Evolutionary conservation across 1,140 invertebrate genomes (phyloP).

Genomic region (Dendroctonus valens): DNA sequence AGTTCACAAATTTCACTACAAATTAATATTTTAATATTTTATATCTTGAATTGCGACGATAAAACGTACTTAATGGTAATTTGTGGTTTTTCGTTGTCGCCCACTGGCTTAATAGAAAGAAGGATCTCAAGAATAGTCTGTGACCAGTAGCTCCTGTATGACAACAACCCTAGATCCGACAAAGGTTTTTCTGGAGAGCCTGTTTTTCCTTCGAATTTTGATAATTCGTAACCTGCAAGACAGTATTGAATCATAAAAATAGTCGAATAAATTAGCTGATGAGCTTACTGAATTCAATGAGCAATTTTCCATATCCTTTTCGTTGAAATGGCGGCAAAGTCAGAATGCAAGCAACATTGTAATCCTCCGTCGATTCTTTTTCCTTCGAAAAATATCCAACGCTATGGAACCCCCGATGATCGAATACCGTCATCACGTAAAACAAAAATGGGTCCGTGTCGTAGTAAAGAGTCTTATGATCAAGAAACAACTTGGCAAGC

Average conservation of each 20-base stretch:
- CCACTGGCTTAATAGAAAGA: slow-evolving; percentile 75
- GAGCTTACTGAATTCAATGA: slow-evolving; percentile 97
- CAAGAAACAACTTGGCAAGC: slow-evolving; percentile 95
- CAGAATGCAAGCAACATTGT: slow-evolving; percentile 99
- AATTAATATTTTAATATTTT: slow-evolving; percentile 35
- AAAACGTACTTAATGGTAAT: slow-evolving; percentile 89
- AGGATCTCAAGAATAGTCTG: slow-evolving; percentile 93
- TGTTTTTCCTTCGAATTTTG: slow-evolving; percentile 95
- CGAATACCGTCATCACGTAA: slow-evolving; percentile 97
- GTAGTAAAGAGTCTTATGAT: slow-evolving; percentile 99
- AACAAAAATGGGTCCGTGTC: slow-evolving; percentile 99
- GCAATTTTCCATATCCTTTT: slow-evolving; percentile 96
- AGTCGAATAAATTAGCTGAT: too few species aligned
- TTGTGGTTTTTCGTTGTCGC: slow-evolving; percentile 87
- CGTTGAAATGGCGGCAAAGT: slow-evolving; percentile 98
- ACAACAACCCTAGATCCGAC: slow-evolving; percentile 89
- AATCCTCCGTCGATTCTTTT: slow-evolving; percentile 99
- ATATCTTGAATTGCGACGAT: neutral
- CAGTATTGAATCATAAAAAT: neutral
- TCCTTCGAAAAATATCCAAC: slow-evolving; percentile 99
- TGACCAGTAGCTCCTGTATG: slow-evolving; percentile 93
- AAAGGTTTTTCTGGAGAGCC: slow-evolving; percentile 95
- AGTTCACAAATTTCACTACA: slow-evolving; percentile 94
- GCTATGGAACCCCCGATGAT: slow-evolving; percentile 87
- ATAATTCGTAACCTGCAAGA: slow-evolving; percentile 82